Evolutionary conservation across 2,113 vertebrate species (phyloP).

Genomic region (Myanophis thanlyinensis): DNA sequence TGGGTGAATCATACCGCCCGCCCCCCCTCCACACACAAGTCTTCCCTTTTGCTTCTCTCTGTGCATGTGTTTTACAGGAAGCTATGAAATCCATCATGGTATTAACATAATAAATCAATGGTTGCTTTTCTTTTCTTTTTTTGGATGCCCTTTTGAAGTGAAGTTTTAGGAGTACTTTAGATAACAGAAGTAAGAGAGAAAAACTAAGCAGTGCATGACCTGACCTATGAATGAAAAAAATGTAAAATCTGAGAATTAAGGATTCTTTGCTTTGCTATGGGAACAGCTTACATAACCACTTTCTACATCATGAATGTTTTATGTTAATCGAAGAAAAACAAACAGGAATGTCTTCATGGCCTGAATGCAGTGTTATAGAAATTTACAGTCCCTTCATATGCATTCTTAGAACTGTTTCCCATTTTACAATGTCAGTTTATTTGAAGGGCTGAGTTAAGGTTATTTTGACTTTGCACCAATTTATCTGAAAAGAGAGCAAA

Average conservation of each 20-base stretch:
- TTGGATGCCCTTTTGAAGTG: not conserved
- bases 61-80: not conserved
- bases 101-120: fast-evolving
- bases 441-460: not conserved
- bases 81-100: not conserved
- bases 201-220: not conserved
- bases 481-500: not conserved
- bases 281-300: not conserved
- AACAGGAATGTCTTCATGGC: not conserved
- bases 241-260: not conserved
- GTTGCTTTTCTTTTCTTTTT: not conserved
- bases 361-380: not conserved
- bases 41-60: not conserved
- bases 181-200: not conserved
- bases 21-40: not conserved
- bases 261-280: not conserved
- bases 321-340: not conserved
- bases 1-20: not conserved
- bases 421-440: not conserved
- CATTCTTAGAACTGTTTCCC: not conserved
- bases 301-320: not conserved
- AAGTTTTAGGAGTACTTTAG: not conserved
- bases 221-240: not conserved
- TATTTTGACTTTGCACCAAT: not conserved
- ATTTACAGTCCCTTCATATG: not conserved